Base-by-base conservation (phyloP, 2,888 invertebrate genomes). In the Nasonovia ribisnigri region DNA sequence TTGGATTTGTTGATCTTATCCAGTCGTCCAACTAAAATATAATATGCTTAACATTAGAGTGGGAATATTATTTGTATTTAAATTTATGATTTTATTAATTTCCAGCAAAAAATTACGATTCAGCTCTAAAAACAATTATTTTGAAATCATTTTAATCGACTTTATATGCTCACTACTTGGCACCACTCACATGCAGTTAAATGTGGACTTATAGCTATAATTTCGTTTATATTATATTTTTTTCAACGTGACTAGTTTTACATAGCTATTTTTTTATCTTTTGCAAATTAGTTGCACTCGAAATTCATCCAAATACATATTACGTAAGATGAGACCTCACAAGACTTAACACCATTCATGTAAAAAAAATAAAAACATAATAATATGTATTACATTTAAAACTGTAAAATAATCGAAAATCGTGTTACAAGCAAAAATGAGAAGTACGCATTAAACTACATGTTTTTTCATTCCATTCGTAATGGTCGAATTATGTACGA, bases 281-380 rank as follows among this genome's bases (percentile, higher is more conserved):
- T 77, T 90, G 36, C 51, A 42, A 90, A 77, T 90, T 48, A 77
- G 51, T 77, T 42, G 90, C 48, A 51, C 67, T 77, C 26, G 26
- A 77, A 77, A 26, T 90, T 77, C n/a, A 54, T 91, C 43, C 42
- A n/a, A 91, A 54, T 77, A 90, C 20, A 36, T 54, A n/a, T n/a
- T n/a, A 88, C 29, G 42, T 54, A 57, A 91, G n/a, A 57, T n/a
- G 29, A 92, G 67, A 48, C 67, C 67, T 60, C 48, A 57, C 86
- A 87, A 87, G 46, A 91, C 3, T 84, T 84, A 4, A 46, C 57
- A 24, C 36, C 46, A 6, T 91, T 88, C 5, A 24, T n/a, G 6
- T 20, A 48, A 90, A 36, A 43, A 67, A 48, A n/a, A 90, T 48
- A 90, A 67, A 91, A 54, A 84, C 29, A 54, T 48, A 42, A 57